Conservation (phyloP, 2,113 vertebrate genomes). For the Pogona vitticeps region DNA sequence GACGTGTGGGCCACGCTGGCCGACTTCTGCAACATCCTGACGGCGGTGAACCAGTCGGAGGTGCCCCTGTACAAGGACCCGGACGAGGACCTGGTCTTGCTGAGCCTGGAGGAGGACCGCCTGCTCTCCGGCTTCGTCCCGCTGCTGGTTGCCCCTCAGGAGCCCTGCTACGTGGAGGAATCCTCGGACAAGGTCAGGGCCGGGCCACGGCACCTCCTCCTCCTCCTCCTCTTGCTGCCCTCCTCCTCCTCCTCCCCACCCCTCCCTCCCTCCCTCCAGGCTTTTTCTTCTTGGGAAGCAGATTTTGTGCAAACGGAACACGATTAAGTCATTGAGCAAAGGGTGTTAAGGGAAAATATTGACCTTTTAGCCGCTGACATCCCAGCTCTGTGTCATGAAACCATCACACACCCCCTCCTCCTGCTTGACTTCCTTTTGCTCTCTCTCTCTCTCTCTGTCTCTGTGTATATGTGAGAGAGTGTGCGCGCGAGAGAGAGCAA, state of each 20-base stretch:
- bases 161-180: constrained; percentile 95
- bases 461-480: background rate
- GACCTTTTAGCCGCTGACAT: constrained; percentile 95
- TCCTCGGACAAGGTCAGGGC: constrained; percentile 88
- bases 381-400: constrained; percentile 85
- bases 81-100: constrained; percentile 92
- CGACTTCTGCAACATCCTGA: constrained; percentile 93
- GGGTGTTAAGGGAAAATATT: constrained; percentile 98
- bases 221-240: constrained; percentile 64
- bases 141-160: constrained; percentile 93
- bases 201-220: constrained; percentile 69
- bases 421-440: constrained; percentile 86
- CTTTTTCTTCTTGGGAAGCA: constrained; percentile 90
- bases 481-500: background rate
- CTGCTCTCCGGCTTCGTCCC: constrained; percentile 96
- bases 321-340: constrained; percentile 92
- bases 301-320: constrained; percentile 87
- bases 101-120: constrained; percentile 94
- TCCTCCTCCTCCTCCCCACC: constrained; percentile 74
- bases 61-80: constrained; percentile 94
- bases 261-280: constrained; percentile 69
- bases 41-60: constrained; percentile 92
- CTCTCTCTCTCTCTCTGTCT: constrained; percentile 1
- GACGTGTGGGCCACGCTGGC: constrained; percentile 94
- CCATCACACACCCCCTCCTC: constrained; percentile 55